Evolutionary conservation across 2,888 invertebrate genomes (phyloP).

Genomic region (Drosophila fulvimacula): DNA sequence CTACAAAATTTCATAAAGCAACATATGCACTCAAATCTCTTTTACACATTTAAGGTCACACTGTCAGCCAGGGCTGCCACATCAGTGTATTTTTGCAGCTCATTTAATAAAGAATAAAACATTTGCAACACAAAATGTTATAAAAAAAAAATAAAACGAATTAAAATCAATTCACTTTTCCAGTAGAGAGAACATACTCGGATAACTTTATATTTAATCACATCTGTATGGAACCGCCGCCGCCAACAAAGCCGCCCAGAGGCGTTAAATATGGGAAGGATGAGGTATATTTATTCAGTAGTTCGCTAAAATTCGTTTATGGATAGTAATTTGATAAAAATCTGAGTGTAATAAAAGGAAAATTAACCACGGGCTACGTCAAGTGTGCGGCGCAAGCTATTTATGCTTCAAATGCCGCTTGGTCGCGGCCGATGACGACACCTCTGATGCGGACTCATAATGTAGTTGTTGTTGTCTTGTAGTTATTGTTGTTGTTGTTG

Average conservation of each 20-base stretch:
- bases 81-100: conserved; percentile 23
- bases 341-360: not conserved
- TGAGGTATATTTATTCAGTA: conserved; percentile 87
- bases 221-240: conserved; percentile 87
- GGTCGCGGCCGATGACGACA: conserved; percentile 64
- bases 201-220: conserved; percentile 35
- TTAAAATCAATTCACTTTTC: conserved; percentile 17
- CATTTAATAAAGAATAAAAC: conserved; percentile 41
- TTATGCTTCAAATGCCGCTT: not conserved
- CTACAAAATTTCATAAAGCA: not conserved
- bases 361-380: not conserved
- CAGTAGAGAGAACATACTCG: conserved; percentile 48
- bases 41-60: conserved; percentile 26
- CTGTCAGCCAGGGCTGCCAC: conserved; percentile 28
- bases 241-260: conserved; percentile 93
- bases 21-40: not conserved
- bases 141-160: conserved; percentile 19
- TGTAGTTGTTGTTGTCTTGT: conserved; percentile 27
- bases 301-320: not conserved
- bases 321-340: not conserved
- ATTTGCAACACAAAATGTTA: conserved; percentile 45
- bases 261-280: conserved; percentile 94
- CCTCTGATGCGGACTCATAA: conserved; percentile 19
- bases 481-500: conserved; percentile 43
- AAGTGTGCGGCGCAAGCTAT: not conserved